These are phyloP conservation scores for Lampropteryx suffumata DNA, from an alignment of 2,888 invertebrate genomes.

Conservation along the genomic window DNA sequence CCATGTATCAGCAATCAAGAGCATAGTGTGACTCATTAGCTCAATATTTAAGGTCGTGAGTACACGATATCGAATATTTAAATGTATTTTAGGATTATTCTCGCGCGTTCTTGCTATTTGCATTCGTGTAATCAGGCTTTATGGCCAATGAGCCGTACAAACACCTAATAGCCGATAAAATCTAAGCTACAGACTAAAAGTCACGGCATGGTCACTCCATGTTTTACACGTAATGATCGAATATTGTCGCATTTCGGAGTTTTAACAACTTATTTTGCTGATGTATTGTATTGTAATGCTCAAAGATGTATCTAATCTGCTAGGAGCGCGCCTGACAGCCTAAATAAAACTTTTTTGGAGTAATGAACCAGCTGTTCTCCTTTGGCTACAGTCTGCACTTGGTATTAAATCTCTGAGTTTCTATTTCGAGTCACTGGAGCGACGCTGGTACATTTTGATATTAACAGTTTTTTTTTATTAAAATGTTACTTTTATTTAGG, in stretches of 20 bases:
- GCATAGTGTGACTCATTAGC: slow-evolving; percentile 26
- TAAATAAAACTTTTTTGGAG: neutral
- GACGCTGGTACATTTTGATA: slow-evolving; percentile 48
- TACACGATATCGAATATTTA: slow-evolving; percentile 31
- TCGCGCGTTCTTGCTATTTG: slow-evolving; percentile 32
- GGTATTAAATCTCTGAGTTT: slow-evolving; percentile 51
- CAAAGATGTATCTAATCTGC: too few species aligned
- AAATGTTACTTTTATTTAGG: slow-evolving; percentile 51
- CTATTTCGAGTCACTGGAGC: slow-evolving; percentile 66
- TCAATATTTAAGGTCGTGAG: slow-evolving; percentile 32
- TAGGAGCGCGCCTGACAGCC: too few species aligned
- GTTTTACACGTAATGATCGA: too few species aligned
- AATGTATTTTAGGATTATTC: slow-evolving; percentile 48
- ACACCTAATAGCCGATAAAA: slow-evolving; percentile 55
- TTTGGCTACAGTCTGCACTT: slow-evolving; percentile 2
- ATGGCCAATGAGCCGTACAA: slow-evolving; percentile 30
- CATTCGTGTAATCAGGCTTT: slow-evolving; percentile 30
- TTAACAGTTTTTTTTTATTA: slow-evolving; percentile 63
- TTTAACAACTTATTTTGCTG: too few species aligned
- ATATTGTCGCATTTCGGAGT: too few species aligned
- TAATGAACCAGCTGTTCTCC: slow-evolving; percentile 1
- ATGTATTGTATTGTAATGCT: too few species aligned
- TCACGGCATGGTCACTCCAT: too few species aligned
- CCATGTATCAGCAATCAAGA: slow-evolving; percentile 15
- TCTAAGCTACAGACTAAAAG: slow-evolving; percentile 3